phyloP scores from a whole-genome alignment of 2,113 vertebrate genomes.

The Myxocyprinus asiaticus region DNA sequence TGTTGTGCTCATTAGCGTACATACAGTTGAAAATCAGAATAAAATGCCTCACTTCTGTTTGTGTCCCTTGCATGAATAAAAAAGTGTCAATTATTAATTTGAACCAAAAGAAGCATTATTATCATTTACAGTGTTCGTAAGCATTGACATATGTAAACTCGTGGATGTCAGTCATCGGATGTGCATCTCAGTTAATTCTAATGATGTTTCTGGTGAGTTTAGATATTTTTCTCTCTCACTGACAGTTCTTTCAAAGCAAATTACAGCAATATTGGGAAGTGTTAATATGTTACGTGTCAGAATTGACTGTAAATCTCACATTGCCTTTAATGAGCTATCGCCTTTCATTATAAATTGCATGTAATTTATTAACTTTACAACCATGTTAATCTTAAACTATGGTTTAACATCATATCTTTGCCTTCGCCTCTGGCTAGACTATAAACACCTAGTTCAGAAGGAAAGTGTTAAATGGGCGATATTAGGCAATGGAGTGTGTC shows the following conservation, averaged over 20 bases:
- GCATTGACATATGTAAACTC: slow-evolving; percentile 38
- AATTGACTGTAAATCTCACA: neutral
- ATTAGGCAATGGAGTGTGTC: slow-evolving; percentile 48
- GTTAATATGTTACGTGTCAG: neutral
- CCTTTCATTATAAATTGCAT: slow-evolving; percentile 13
- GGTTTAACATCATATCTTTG: slow-evolving; percentile 42
- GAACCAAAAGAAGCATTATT: slow-evolving; percentile 36
- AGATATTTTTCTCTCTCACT: neutral
- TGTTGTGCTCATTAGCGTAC: slow-evolving; percentile 74
- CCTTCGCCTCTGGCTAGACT: slow-evolving; percentile 24
- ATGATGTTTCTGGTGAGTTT: neutral
- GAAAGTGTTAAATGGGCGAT: slow-evolving; percentile 42
- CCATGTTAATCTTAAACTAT: slow-evolving; percentile 41
- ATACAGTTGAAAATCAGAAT: slow-evolving; percentile 72
- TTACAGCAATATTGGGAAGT: neutral
- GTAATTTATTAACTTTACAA: slow-evolving; percentile 42
- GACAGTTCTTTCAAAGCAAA: neutral
- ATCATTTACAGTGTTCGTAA: slow-evolving; percentile 27
- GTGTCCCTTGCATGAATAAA: slow-evolving; percentile 68
- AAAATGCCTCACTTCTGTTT: slow-evolving; percentile 62
- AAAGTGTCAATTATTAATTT: slow-evolving; percentile 68
- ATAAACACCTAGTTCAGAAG: slow-evolving; percentile 8
- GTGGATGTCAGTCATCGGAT: neutral
- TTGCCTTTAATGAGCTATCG: slow-evolving; percentile 17
- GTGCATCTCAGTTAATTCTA: no score